These are phyloP conservation scores for Alentia gelatinosa DNA, from an alignment of 2,888 invertebrate genomes.

Conservation along the genomic window DNA sequence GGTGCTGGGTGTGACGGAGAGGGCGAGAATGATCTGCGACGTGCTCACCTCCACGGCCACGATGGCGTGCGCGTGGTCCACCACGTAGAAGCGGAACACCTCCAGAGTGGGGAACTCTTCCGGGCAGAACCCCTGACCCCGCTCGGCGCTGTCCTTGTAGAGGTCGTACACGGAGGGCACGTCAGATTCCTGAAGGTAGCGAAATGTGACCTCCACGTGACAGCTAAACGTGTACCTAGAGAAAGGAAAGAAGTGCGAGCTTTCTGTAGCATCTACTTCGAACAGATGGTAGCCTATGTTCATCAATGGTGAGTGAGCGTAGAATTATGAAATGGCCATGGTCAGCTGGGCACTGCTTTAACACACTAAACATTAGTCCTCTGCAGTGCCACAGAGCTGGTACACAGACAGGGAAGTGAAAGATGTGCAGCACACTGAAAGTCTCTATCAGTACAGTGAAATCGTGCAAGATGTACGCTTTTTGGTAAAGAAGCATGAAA, in stretches of 20 bases:
- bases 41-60: not conserved
- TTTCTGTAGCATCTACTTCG: too few relatives aligned
- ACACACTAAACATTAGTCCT: too few relatives aligned
- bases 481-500: too few relatives aligned
- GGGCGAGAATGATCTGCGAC: not conserved
- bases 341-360: too few relatives aligned
- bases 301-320: too few relatives aligned
- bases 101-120: not conserved
- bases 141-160: not conserved
- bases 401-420: too few relatives aligned
- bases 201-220: not conserved
- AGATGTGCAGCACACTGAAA: too few relatives aligned
- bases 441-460: too few relatives aligned
- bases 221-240: not conserved
- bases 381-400: too few relatives aligned
- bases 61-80: slow-evolving; percentile 14
- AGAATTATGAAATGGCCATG: too few relatives aligned
- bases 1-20: not conserved
- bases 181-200: not conserved
- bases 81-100: not conserved
- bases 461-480: too few relatives aligned
- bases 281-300: too few relatives aligned
- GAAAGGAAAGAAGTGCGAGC: not conserved
- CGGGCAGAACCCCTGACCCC: not conserved
- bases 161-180: not conserved